A percentile compares a stretch with the other conserved stretches of the same genome.
These are phyloP conservation scores for Sebastes minor DNA, from an alignment of 2,797 vertebrate genomes.

Conservation along the genomic window DNA sequence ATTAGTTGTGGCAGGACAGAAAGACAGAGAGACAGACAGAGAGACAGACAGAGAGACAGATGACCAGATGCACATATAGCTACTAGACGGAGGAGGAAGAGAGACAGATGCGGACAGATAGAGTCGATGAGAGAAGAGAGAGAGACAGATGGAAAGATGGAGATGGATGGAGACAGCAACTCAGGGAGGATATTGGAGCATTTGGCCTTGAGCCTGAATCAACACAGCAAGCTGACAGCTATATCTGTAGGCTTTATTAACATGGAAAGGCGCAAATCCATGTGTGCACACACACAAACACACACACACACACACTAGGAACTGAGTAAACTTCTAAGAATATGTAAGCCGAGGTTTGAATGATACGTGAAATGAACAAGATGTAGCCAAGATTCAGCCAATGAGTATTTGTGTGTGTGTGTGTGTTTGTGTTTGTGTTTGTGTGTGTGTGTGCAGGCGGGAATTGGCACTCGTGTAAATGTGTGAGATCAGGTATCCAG, in stretches of 20 bases:
- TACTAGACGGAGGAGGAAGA: constrained; percentile 14
- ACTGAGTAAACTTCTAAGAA: constrained; percentile 24
- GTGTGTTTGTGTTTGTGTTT: background rate
- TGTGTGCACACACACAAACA: constrained; percentile 13
- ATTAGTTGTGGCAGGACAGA: constrained; percentile 21
- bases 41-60: constrained; percentile 31
- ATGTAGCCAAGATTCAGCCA: constrained; percentile 13
- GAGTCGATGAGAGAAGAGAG: constrained; percentile 41
- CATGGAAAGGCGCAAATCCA: constrained; percentile 66
- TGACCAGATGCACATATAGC: constrained; percentile 55
- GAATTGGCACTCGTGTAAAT: constrained; percentile 26
- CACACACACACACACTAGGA: background rate
- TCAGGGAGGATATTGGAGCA: constrained; percentile 67
- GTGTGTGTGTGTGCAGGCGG: background rate
- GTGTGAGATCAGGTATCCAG: constrained; percentile 38
- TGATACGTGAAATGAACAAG: constrained; percentile 9
- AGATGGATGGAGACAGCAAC: constrained; percentile 70
- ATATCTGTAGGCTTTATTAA: constrained; percentile 80
- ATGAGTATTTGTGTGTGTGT: background rate
- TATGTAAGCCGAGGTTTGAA: constrained; percentile 4
- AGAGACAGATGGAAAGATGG: constrained; percentile 72
- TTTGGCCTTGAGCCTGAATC: constrained; percentile 77
- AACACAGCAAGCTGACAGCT: constrained; percentile 79
- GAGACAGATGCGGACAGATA: constrained; percentile 48
- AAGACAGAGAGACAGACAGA: background rate